A percentile compares a stretch with the other conserved stretches of the same genome.
phyloP scores from a whole-genome alignment of 2,797 vertebrate genomes.

The Dendrocincla tyrannina region DNA sequence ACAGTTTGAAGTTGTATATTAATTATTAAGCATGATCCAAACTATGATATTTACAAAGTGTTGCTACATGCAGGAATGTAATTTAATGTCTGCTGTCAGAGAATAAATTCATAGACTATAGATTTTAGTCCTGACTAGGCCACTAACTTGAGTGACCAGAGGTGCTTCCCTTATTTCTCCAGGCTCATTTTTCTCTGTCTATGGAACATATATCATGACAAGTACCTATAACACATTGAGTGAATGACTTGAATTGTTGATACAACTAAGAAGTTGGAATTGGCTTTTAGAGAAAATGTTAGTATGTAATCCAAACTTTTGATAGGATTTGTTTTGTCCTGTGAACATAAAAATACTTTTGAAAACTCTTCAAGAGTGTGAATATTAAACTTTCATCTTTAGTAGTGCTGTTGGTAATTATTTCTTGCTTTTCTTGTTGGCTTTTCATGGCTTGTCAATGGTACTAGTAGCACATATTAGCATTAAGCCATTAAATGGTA shows the following conservation, averaged over 20 bases:
- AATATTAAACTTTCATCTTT: background rate
- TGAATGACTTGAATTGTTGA: background rate
- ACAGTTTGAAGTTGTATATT: background rate
- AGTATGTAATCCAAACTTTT: background rate
- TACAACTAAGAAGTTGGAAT: background rate
- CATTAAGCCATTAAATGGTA: background rate
- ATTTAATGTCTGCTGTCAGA: constrained; percentile 12
- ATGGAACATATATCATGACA: background rate
- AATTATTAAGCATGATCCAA: background rate
- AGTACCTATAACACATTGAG: background rate
- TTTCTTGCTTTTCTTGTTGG: background rate
- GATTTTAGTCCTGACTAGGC: background rate
- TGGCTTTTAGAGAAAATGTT: background rate
- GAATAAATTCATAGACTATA: background rate
- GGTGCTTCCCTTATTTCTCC: background rate
- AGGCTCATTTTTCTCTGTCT: background rate
- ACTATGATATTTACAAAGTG: background rate
- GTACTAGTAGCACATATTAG: background rate
- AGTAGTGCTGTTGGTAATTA: background rate
- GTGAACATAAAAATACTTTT: background rate
- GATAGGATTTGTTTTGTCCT: background rate
- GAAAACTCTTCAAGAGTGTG: background rate
- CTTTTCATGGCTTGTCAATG: background rate
- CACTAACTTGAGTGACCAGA: background rate
- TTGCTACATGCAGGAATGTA: background rate